These are phyloP conservation scores for Fukomys damarensis DNA, from an alignment of 2,113 vertebrate genomes.

Conservation along the genomic window DNA sequence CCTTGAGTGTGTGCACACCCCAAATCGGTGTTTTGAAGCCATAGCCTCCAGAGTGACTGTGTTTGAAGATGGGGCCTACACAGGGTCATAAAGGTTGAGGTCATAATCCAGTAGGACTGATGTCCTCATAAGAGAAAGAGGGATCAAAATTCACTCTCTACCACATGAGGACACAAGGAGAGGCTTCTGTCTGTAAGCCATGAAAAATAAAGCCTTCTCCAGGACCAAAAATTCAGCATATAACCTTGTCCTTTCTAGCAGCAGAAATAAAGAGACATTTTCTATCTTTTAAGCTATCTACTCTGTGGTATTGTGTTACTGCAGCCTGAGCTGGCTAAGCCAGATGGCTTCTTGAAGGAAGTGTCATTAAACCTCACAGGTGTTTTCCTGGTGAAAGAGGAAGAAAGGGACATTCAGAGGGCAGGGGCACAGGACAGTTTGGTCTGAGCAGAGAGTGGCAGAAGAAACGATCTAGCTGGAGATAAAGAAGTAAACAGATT, in stretches of 20 bases:
- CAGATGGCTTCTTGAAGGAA: neutral
- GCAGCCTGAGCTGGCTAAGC: neutral
- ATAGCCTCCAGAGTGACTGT: neutral
- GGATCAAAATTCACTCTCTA: neutral
- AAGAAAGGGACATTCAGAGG: neutral
- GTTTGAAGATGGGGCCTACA: neutral
- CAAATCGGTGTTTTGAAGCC: neutral
- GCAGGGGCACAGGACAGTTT: neutral
- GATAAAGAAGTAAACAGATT: neutral
- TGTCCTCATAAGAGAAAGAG: neutral
- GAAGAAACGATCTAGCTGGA: neutral
- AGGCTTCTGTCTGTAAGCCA: neutral
- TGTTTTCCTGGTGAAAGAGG: neutral
- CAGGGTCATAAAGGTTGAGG: neutral
- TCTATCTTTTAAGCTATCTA: neutral
- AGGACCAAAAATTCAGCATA: neutral
- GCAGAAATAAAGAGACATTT: too few species aligned
- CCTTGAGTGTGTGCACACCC: neutral
- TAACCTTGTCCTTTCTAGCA: neutral
- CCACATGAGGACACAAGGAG: too few species aligned
- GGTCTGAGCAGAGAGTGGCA: neutral
- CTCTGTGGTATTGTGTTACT: neutral
- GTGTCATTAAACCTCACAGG: neutral
- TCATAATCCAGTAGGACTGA: constrained; percentile 7
- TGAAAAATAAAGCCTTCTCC: neutral